Evolutionary conservation across 1,140 invertebrate genomes (phyloP), one percentile per base, ranked within the genome.

Genomic region (Drosophila auraria): DNA sequence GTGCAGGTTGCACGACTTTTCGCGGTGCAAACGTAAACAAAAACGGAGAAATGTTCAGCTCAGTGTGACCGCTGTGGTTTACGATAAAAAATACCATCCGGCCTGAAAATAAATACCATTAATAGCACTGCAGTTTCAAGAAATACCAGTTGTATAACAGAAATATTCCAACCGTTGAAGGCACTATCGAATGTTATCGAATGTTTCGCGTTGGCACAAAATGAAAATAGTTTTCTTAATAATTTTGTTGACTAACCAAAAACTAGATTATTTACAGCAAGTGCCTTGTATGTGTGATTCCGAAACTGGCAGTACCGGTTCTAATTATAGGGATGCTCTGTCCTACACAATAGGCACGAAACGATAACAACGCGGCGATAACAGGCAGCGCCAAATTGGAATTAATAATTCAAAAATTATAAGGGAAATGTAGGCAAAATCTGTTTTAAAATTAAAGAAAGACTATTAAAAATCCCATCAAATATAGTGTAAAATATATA

Each of bases 21-120:
- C 59, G 82, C 78, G 50, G 68, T 86, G 62, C 49, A 86, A 86
- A 86, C 78, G 82, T 86, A 86, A 86, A 86, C 82, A 86, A 86
- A 87, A 71, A 58, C 40, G 44, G 20, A 40, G 36, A 68, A 62
- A 36, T 83, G 57, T 54, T 47, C 25, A 71, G 63, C 51, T 80
- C 30, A 36, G 81, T 50, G 50, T 33, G 17, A 25, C 45, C 49
- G 30, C 12, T 30, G 2, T 2, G 2, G 17, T 3, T 0, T 2
- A 14, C 17, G 6, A 15, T 5, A 5, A 14, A 36, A 56, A 56
- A 36, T 56, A 33, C 17, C 17, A 3, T 42, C 12, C 17, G 11
- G 20, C 14, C 6, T 12, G 9, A 12, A 17, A 30, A 20, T 33
- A 53, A 20, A 23, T 47, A 20, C 8, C 4, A 15, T 42, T 7